Evolutionary conservation across 2,113 vertebrate genomes (phyloP).

Genomic region (Monarcha castaneiventris): DNA sequence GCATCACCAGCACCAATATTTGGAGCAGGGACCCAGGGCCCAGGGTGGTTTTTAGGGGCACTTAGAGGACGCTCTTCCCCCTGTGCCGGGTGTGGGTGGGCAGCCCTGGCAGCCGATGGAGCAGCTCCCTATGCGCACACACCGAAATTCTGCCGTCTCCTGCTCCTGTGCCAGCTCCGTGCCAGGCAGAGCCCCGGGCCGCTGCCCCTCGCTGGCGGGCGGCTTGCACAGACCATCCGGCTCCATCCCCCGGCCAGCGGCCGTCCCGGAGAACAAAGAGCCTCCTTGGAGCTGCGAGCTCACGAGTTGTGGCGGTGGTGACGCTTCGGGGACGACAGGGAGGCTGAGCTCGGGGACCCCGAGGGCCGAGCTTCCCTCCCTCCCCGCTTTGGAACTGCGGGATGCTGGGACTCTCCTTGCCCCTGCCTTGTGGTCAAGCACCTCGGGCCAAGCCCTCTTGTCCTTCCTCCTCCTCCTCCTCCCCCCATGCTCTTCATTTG

Average conservation of each 20-base stretch:
- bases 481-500: not conserved
- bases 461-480: not conserved
- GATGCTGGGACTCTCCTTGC: not conserved
- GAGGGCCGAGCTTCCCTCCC: not conserved
- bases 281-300: not conserved
- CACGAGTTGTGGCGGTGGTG: fast-evolving
- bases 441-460: not conserved
- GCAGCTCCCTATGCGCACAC: fast-evolving
- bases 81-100: fast-evolving
- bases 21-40: not conserved
- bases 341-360: fast-evolving
- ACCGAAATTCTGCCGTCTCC: fast-evolving
- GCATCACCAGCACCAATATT: too few relatives aligned
- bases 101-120: fast-evolving
- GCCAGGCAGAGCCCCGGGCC: fast-evolving
- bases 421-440: fast-evolving
- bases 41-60: not conserved
- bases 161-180: fast-evolving
- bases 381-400: not conserved
- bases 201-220: fast-evolving
- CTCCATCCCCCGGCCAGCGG: fast-evolving
- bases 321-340: fast-evolving
- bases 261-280: fast-evolving
- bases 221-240: fast-evolving
- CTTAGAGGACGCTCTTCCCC: not conserved